phyloP scores from a whole-genome alignment of 2,113 vertebrate genomes.

The Hemiprocne comata region DNA sequence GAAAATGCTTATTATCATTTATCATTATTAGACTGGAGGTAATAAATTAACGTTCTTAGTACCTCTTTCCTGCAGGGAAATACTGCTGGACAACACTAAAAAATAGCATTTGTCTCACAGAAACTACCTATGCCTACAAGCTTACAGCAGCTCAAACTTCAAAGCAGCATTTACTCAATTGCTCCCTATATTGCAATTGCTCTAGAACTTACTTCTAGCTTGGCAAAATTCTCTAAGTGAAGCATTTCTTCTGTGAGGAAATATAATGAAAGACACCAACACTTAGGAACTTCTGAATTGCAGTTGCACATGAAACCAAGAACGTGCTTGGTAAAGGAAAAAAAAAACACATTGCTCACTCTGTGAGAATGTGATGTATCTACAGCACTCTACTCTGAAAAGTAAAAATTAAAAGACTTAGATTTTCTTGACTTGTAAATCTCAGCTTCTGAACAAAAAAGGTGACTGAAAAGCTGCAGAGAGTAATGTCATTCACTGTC shows the following conservation, averaged over 20 bases:
- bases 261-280: not conserved
- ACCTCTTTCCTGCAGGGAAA: not conserved
- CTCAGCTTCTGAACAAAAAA: not conserved
- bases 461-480: not conserved
- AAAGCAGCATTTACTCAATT: not conserved
- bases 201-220: not conserved
- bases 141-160: not conserved
- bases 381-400: not conserved
- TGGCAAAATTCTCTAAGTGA: not conserved
- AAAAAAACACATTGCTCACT: not conserved
- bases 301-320: not conserved
- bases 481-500: not conserved
- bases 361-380: not conserved
- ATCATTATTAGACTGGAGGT: not conserved
- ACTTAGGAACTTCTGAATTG: not conserved
- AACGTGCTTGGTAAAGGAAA: not conserved
- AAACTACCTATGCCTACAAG: not conserved
- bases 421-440: not conserved
- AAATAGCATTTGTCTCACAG: not conserved
- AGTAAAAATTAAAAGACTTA: not conserved
- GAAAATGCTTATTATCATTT: not conserved
- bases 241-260: not conserved
- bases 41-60: not conserved
- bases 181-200: not conserved
- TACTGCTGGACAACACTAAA: not conserved